A percentile compares a stretch with the other conserved stretches of the same genome.
Evolutionary conservation across 2,113 vertebrate species (phyloP).

Genomic region (Bujurquina vittata): DNA sequence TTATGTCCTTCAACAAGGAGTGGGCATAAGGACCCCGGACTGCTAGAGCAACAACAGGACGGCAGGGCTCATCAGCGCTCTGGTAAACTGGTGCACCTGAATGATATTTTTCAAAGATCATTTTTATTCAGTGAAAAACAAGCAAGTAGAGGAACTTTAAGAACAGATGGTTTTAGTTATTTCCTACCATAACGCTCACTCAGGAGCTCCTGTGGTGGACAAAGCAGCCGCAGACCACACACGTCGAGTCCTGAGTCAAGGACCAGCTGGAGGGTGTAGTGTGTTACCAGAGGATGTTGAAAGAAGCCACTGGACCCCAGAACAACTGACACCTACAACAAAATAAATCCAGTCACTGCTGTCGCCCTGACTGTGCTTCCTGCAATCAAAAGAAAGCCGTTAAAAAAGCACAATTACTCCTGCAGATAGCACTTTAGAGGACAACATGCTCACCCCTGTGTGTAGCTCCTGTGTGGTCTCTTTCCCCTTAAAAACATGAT

Average conservation of each 20-base stretch:
- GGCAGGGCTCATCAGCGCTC: background rate
- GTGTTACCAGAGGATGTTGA: slow-evolving; percentile 66
- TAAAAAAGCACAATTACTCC: background rate
- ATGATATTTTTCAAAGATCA: background rate
- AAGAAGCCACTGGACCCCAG: slow-evolving; percentile 68
- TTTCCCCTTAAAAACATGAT: slow-evolving; percentile 67
- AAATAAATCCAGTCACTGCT: background rate
- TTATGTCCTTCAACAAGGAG: slow-evolving; percentile 55
- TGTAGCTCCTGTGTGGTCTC: slow-evolving; percentile 59
- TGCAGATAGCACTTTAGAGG: background rate
- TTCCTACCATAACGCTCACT: slow-evolving; percentile 65
- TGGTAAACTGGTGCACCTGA: slow-evolving; percentile 58
- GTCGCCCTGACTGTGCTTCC: background rate
- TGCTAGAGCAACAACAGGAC: slow-evolving; percentile 62
- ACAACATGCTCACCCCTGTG: slow-evolving; percentile 67
- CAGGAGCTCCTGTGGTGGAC: slow-evolving; percentile 60
- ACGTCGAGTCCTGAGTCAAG: slow-evolving; percentile 70
- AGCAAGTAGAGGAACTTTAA: slow-evolving; percentile 6
- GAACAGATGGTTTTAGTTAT: slow-evolving; percentile 12
- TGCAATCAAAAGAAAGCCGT: background rate
- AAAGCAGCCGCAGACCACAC: slow-evolving; percentile 78
- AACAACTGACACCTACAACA: slow-evolving; percentile 74
- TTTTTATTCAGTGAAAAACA: background rate
- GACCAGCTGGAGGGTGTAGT: slow-evolving; percentile 75
- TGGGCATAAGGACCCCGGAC: slow-evolving; percentile 72